phyloP scores from a whole-genome alignment of 2,888 invertebrate genomes.

The Steinernema scapterisci region DNA sequence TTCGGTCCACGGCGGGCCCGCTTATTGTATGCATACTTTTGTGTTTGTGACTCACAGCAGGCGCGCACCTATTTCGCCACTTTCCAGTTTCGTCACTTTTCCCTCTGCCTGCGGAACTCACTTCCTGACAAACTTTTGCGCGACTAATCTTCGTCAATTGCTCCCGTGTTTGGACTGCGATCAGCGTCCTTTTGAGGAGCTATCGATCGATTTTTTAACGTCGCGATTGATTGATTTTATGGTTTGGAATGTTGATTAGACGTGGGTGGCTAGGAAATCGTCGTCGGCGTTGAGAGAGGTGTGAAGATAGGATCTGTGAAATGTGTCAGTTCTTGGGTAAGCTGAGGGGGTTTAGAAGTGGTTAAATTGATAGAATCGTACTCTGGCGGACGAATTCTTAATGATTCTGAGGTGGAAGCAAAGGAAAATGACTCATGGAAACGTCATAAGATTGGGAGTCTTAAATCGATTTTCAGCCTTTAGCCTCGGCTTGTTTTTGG shows the following conservation, averaged over 20 bases:
- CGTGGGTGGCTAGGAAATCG: neutral
- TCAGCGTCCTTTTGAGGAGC: neutral
- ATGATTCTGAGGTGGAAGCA: too few relatives aligned
- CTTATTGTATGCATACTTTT: constrained; percentile 24
- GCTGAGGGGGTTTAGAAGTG: too few relatives aligned
- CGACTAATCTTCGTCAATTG: neutral
- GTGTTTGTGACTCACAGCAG: constrained; percentile 25
- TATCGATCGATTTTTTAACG: constrained; percentile 24
- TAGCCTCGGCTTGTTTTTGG: too few relatives aligned
- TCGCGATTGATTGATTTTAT: constrained; percentile 19
- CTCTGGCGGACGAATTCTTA: too few relatives aligned
- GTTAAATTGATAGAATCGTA: too few relatives aligned
- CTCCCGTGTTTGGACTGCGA: neutral
- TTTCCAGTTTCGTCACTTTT: neutral
- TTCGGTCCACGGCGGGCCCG: constrained; percentile 12
- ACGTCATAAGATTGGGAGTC: too few relatives aligned
- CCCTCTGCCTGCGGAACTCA: neutral
- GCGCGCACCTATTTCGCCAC: neutral
- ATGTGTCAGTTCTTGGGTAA: neutral
- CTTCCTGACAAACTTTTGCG: neutral
- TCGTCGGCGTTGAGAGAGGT: too few relatives aligned
- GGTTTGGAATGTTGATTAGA: neutral
- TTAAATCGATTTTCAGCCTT: too few relatives aligned
- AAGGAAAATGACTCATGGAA: too few relatives aligned
- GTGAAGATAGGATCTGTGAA: neutral